Evolutionary conservation across 2,113 vertebrate genomes (phyloP), one percentile per base, ranked within the genome.

Genomic region (Rostratula benghalensis): DNA sequence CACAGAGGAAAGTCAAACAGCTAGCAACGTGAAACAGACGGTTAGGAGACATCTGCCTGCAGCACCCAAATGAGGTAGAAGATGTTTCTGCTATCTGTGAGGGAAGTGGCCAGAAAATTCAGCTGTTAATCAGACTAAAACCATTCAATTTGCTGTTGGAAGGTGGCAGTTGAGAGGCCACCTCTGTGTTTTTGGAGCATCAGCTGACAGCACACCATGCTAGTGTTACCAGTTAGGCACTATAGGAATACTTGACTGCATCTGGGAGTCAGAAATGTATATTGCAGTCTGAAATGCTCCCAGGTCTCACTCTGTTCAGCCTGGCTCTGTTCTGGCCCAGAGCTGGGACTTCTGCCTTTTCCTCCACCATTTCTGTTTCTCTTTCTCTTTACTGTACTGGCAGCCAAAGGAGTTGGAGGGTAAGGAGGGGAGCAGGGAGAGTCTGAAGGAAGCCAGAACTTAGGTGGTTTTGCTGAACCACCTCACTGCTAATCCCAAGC

Each of bases 71-170:
- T 1, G 1, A 61, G 50, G 35, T 41, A 71, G 59, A 56, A 63
- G 18, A 45, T 16, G 3, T 56, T 94, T 88, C 65, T 85, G 22
- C n/a, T 85, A 2, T 59, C 43, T 88, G 54, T 77, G 60, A 90
- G 39, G 59, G 37, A 81, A 68, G 27, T 39, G 54, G 20, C 10
- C 31, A 59, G 37, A 93, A 88, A 85, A 69, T 35, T 43, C 33
- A 61, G 56, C 56, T 56, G 56, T 22, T 91, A 50, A 43, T 79
- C 41, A 45, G 35, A 35, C 28, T 59, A 50, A 81, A 88, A 1
- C 24, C 3, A 5, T 87, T 80, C 35, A n/a, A 27, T 46, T 50
- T 4, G 3, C 50, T 0, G 1, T 9, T n/a, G 50, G n/a, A n/a
- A n/a, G n/a, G 33, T 64, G 35, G 31, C 39, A 59, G 35, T 64